Conservation (phyloP, 2,113 vertebrate genomes). For the Tympanuchus pallidicinctus region DNA sequence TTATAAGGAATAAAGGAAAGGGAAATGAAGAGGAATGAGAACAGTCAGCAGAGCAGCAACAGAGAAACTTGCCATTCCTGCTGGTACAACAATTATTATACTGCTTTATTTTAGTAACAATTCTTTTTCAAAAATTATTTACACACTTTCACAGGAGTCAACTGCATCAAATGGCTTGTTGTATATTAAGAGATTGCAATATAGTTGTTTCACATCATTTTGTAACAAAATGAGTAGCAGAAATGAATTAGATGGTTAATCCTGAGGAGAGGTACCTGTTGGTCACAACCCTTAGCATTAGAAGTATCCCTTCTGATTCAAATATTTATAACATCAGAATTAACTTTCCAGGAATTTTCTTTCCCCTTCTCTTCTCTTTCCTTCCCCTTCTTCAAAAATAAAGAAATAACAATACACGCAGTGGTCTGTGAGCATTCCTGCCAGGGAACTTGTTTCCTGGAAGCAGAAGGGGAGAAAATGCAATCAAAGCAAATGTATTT, state of each 20-base stretch:
- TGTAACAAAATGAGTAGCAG: background rate
- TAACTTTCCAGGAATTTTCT: conserved; percentile 42
- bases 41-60: background rate
- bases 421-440: background rate
- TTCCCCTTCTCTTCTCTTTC: background rate
- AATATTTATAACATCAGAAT: conserved; percentile 42
- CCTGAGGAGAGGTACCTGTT: background rate
- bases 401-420: background rate
- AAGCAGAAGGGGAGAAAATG: conserved; percentile 49
- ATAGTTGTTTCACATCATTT: background rate
- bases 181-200: background rate
- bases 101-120: background rate
- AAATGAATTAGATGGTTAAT: background rate
- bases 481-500: conserved; percentile 53
- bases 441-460: conserved; percentile 50
- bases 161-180: background rate
- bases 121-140: conserved; percentile 17
- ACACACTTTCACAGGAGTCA: background rate
- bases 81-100: background rate
- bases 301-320: background rate
- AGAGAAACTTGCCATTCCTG: background rate
- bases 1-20: background rate
- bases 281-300: background rate
- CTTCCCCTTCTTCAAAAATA: background rate
- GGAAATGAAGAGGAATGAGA: background rate